Evolutionary conservation across 64 coral and sea anemone genomes (phyloP), one percentile per base, ranked within the genome.

Genomic region (Pachyseris speciosa): DNA sequence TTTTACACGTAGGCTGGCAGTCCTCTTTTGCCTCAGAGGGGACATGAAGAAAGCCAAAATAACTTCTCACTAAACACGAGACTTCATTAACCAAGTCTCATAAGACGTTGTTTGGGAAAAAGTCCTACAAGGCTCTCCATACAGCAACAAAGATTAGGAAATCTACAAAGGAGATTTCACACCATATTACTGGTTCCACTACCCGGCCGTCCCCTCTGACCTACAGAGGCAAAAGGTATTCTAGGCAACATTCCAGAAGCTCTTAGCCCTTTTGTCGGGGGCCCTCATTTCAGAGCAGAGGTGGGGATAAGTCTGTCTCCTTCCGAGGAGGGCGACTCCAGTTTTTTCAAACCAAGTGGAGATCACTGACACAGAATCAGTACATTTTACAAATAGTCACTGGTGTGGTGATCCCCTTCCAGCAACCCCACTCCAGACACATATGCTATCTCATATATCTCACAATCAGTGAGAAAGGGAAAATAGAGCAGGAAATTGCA

Each of bases 391-490:
- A 60, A 38, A 38, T 88, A 22, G 28, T 88, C 15, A 22, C 4
- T 9, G 85, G 85, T 37, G 51, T 70, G 1, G 4, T 37, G n/a
- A 73, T 74, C 15, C 85, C 67, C 45, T 88, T 88, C 34, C 25
- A 59, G 44, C 20, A 9, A 1, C 32, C 69, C 85, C 85, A 30
- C 3, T 11, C 10, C 66, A 72, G 25, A 24, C 5, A n/a, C 4
- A 9, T 10, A n/a, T 65, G 12, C 86, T 33, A 1, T 7, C 6
- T 25, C 71, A 55, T 17, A 30, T 47, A 24, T 60, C 16, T 76
- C 71, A 89, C 55, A 66, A 57, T 59, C 50, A 63, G 75, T 11
- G 28, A 9, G 86, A 89, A 58, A 89, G 4, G 33, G 16, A 89
- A 40, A 8, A 76, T 89, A 73, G 22, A 89, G 10, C 34, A 42